Conservation (phyloP, 2,113 vertebrate genomes). For the Ptychochromis oligacanthus region DNA sequence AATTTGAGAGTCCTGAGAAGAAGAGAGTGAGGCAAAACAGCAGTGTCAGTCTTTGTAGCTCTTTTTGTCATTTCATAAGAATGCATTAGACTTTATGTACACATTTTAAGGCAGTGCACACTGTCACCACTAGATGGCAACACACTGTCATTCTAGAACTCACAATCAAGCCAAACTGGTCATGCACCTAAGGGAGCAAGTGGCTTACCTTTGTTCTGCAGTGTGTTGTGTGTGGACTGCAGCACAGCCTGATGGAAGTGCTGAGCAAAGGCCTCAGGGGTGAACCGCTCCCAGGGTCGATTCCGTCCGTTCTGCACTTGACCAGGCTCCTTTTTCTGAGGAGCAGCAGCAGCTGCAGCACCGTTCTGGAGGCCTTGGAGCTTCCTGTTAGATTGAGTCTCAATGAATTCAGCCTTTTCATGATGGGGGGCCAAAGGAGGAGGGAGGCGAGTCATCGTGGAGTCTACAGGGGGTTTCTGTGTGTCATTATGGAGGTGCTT, state of each 20-base stretch:
- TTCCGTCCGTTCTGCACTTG: conserved; percentile 86
- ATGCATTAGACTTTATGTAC: neutral
- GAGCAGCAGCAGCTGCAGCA: conserved; percentile 53
- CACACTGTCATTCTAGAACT: neutral
- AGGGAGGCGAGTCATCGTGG: conserved; percentile 66
- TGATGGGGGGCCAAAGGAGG: conserved; percentile 38
- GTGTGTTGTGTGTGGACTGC: conserved; percentile 92
- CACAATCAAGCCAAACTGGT: neutral
- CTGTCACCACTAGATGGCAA: conserved; percentile 63
- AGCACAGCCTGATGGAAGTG: conserved; percentile 97
- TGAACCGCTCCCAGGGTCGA: conserved; percentile 91
- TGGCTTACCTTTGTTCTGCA: conserved; percentile 91
- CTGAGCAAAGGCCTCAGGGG: conserved; percentile 93
- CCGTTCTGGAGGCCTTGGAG: conserved; percentile 83
- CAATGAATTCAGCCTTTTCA: conserved; percentile 80
- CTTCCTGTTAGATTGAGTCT: conserved; percentile 80
- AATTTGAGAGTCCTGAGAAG: conserved; percentile 36
- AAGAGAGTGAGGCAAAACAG: conserved; percentile 10
- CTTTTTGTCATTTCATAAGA: neutral
- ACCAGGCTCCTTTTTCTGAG: conserved; percentile 81
- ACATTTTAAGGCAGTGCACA: neutral
- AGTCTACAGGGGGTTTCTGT: conserved; percentile 78
- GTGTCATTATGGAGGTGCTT: conserved; percentile 74
- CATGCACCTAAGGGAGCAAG: neutral
- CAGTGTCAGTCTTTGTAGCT: neutral